Percentiles rank a stretch among this genome's conserved stretches.
These are phyloP conservation scores for Brachymystax lenok DNA, from an alignment of 2,797 vertebrate genomes.

Conservation along the genomic window DNA sequence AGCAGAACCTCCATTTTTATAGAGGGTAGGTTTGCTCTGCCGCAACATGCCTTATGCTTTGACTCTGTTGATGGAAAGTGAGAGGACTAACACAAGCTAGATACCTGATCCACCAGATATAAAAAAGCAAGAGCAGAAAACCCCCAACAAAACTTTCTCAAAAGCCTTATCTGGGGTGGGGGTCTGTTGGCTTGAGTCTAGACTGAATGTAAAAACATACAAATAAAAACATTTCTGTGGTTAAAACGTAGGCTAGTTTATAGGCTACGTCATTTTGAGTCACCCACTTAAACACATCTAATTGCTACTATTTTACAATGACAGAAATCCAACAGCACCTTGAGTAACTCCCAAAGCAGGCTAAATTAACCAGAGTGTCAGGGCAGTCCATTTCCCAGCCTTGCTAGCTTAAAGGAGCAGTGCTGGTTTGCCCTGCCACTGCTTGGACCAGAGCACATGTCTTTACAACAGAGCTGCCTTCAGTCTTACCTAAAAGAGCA, in stretches of 20 bases:
- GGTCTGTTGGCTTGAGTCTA: neutral
- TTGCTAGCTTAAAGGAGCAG: too few species aligned
- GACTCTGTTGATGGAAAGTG: slow-evolving; percentile 37
- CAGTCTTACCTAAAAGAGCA: slow-evolving; percentile 55
- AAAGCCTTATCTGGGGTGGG: too few species aligned
- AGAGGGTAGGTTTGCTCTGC: slow-evolving; percentile 49
- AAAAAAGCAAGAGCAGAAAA: too few species aligned
- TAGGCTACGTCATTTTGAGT: neutral
- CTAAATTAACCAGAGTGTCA: neutral
- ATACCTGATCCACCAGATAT: slow-evolving; percentile 35
- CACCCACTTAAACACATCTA: neutral
- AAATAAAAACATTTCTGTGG: neutral
- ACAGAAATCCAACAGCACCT: neutral
- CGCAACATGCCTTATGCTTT: slow-evolving; percentile 55
- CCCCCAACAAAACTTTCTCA: too few species aligned
- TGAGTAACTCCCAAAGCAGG: neutral
- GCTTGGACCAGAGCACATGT: slow-evolving; percentile 49
- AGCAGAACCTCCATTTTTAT: slow-evolving; percentile 37
- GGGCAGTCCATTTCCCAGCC: neutral
- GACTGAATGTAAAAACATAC: neutral
- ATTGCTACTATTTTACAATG: neutral
- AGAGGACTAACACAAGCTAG: slow-evolving; percentile 29
- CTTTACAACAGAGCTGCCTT: slow-evolving; percentile 63
- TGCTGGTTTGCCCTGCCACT: slow-evolving; percentile 49
- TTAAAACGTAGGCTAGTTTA: neutral